Evolutionary conservation across 2,797 vertebrate genomes (phyloP).

Genomic region (Sebastes cheni): DNA sequence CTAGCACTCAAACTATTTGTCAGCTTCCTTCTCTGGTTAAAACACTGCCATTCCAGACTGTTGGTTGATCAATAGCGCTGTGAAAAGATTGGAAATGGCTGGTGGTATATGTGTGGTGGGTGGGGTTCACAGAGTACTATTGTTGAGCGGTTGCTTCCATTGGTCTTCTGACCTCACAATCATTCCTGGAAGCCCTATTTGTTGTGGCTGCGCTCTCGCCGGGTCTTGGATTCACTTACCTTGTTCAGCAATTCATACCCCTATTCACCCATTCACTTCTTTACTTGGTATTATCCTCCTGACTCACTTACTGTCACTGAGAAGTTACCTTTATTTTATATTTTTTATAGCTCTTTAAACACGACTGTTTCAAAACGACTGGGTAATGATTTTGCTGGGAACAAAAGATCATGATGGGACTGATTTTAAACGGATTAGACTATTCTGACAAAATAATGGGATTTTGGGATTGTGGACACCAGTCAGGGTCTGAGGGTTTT

Average conservation of each 20-base stretch:
- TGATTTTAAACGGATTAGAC: not conserved
- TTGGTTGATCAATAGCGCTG: slow-evolving; percentile 17
- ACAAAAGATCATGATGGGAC: not conserved
- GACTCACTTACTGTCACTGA: not conserved
- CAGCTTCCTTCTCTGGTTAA: slow-evolving; percentile 8
- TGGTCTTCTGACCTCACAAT: slow-evolving; percentile 35
- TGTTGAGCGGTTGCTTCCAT: slow-evolving; percentile 20
- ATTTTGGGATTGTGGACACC: not conserved
- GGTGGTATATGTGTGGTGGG: not conserved
- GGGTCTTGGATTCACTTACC: slow-evolving; percentile 6
- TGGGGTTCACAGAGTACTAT: slow-evolving; percentile 9
- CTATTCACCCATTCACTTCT: not conserved
- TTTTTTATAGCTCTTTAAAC: not conserved
- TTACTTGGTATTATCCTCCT: not conserved
- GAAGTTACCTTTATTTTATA: not conserved
- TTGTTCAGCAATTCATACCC: not conserved
- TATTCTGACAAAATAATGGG: not conserved
- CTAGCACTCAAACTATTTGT: slow-evolving; percentile 3
- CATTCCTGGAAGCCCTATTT: slow-evolving; percentile 35
- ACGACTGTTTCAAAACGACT: not conserved
- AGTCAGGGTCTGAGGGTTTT: not conserved
- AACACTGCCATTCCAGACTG: slow-evolving; percentile 4
- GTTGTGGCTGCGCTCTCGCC: slow-evolving; percentile 1
- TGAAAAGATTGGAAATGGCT: slow-evolving; percentile 17
- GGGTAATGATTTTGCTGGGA: not conserved